Evolutionary conservation across 2,113 vertebrate species (phyloP), one percentile per base, ranked within the genome.

Genomic region (Sapayoa aenigma): DNA sequence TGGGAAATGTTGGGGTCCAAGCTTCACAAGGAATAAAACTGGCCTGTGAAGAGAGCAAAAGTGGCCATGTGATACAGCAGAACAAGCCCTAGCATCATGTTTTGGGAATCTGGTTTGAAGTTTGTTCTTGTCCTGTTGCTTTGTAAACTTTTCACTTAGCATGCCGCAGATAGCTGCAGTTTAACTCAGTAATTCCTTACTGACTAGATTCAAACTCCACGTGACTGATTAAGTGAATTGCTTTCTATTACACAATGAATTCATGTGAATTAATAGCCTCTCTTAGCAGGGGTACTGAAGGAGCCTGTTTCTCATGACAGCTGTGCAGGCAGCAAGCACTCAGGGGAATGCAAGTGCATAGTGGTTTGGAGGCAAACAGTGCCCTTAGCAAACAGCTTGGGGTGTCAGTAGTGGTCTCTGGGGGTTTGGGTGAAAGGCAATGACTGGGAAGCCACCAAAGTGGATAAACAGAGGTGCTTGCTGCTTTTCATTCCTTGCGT

Each of bases 141-240:
- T 63, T 89, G 15, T 78, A 50, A 83, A 73, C 22, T 50, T 56
- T 89, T 82, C 6, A 12, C 37, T 90, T 67, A 53, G 31, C 11
- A 4, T 53, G 37, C 14, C 22, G 67, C 78, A 39, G 23, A 22
- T 74, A 67, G 59, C 82, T 74, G 22, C 27, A 17, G 5, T 14
- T 55, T 59, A 69, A 77, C 30, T 49, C 42, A 14, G 1, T 89
- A 15, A 81, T 60, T 87, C 94, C 33, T 24, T 80, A 62, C 33
- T 76, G 59, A 82, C 62, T 63, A n/a, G 22, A 68, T 75, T 91
- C 66, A 68, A 56, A 73, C 22, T 78, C 56, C 30, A 23, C 2
- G 24, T 87, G 63, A 91, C 50, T 84, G 67, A 91, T 65, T 75
- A 77, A 93, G 72, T 86, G 55, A 92, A 79, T 73, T 85, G 82